These are phyloP conservation scores for Acromyrmex charruanus DNA, from an alignment of 1,140 invertebrate species.

Conservation along the genomic window DNA sequence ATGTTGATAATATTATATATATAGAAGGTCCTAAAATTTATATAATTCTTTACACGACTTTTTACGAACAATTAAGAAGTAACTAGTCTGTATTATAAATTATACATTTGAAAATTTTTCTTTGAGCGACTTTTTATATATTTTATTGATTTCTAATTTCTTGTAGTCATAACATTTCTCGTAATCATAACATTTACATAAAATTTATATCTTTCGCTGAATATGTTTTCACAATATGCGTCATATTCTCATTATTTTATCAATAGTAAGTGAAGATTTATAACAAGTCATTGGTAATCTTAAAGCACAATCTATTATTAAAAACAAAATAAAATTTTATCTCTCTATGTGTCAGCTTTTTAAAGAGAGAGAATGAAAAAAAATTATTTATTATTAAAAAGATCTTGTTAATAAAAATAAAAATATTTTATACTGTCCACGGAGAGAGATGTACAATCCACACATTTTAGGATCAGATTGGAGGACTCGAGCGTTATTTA, in stretches of 20 bases:
- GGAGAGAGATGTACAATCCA: too few species aligned
- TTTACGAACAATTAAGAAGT: background rate
- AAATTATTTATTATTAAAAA: background rate
- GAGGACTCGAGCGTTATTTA: too few species aligned
- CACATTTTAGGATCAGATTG: too few species aligned
- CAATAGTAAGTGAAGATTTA: background rate
- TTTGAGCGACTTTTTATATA: background rate
- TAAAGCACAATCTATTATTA: background rate
- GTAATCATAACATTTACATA: background rate
- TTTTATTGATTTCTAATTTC: background rate
- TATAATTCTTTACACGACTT: background rate
- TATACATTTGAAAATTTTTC: background rate
- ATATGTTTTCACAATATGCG: background rate
- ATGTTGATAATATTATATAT: background rate
- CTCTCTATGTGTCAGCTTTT: background rate
- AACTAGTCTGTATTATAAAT: background rate
- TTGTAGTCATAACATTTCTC: background rate
- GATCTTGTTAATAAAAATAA: background rate
- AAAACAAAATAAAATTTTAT: background rate
- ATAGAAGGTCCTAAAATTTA: background rate
- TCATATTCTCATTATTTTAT: background rate
- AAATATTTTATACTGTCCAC: too few species aligned
- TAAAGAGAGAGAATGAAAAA: background rate
- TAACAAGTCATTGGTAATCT: slow-evolving; percentile 3
- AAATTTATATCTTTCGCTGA: background rate